Base-by-base conservation (phyloP, 2,113 vertebrate genomes). In the Ophiodon elongatus region DNA sequence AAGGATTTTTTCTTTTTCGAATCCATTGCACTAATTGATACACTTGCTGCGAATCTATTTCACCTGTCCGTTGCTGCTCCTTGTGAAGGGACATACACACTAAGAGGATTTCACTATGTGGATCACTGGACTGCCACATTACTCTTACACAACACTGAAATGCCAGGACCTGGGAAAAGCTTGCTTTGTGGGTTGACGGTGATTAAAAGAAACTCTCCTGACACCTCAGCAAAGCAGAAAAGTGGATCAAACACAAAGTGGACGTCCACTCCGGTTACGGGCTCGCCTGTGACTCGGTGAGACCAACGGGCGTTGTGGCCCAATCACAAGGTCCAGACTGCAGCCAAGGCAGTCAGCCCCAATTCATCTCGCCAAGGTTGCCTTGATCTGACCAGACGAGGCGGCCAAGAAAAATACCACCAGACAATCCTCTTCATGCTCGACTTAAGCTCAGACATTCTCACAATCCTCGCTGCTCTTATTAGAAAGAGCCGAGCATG, bases 391-490 rank as follows among this genome's bases (percentile, higher is more conserved):
- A 92, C 83, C 70, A 71, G 81, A 85, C 17, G 62, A 77, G 82
- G 77, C 68, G 60, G 90, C 89, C 90, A 95, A 94, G 93, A 92
- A 90, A 94, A 94, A 94, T 91, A 91, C 72, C 89, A 77, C 23
- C 82, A 86, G 77, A 88, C 91, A 94, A 95, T 94, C 93, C 93
- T 73, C 85, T 88, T 94, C 92, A 94, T 73, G 92, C 91, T 85
- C 15, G 88, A 91, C 86, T 94, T 94, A 93, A 82, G 88, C 89
- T 73, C 79, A 91, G 82, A 92, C 74, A 87, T 92, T 91, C 87
- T 82, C 86, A 77, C 88, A 91, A 76, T 85, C 88, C 91, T 68
- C 23, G 13, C 54, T 54, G 50, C 60, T 75, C 78, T 87, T 52
- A 87, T 93, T 91, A 93, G 82, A 91, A 72, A 65, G 80, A 90